Evolutionary conservation across 2,113 vertebrate genomes (phyloP), one percentile per base, ranked within the genome.

Genomic region (Noturus placidus): DNA sequence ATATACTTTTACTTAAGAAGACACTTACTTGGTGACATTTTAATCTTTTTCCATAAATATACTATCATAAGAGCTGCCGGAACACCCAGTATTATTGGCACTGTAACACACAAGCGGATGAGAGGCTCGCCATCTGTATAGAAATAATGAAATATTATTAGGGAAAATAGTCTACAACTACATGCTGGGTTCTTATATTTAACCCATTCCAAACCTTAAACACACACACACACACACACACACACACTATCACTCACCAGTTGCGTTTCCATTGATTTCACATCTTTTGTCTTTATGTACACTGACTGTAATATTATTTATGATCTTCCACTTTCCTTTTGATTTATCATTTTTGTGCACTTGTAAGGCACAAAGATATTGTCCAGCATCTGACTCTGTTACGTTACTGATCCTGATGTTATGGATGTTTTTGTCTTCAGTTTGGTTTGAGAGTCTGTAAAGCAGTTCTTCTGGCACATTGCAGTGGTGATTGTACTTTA

Each of bases 281-380:
- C 4, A 35, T 80, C 2, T 14, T 52, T 61, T 56, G n/a, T 46
- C 65, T 54, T 74, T 85, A 22, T 33, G 6, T 38, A 87, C 22
- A 59, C 67, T 85, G 25, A 90, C 88, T 78, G 86, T 89, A 52
- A 88, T 35, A 25, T 82, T 91, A 20, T 59, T 74, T 27, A 89
- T 86, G 38, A 89, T 81, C 35, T 27, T 85, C 88, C 90, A 89
- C 11, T 57, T 33, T n/a, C 8, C 83, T 56, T 22, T 50, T 7
- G 22, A 3, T 25, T 61, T 42, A 11, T 52, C 3, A 17, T 9
- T 0, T 25, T 6, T 63, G 57, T 25, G 1, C 56, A 84, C 20
- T 11, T 88, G 74, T 86, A 91, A 50, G 22, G 67, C 88, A 88
- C 87, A 90, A 9, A 77, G 83, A 78, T 89, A 91, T 38, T 86